Evolutionary conservation across 2,113 vertebrate genomes (phyloP), one percentile per base, ranked within the genome.

Genomic region (Atherinomorus stipes): DNA sequence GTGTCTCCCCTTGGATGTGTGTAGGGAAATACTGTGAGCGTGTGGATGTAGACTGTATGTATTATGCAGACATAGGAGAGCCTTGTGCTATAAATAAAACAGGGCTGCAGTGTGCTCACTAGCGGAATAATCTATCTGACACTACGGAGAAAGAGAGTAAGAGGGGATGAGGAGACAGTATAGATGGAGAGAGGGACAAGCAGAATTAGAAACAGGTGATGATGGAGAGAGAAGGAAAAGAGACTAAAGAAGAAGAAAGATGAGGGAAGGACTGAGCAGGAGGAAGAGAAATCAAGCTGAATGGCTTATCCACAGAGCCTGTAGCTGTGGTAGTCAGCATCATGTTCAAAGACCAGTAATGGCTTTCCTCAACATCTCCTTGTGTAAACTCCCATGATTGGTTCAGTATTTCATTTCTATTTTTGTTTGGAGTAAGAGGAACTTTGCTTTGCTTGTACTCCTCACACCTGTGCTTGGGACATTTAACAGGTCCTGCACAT

Each of bases 71-170:
- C 80, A 83, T 77, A 90, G 88, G 86, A 91, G 91, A 90, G 86
- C 86, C 68, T 84, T 80, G 87, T 84, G 90, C 92, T 91, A 91
- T 92, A 92, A 93, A 93, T 93, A 93, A 90, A 90, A 88, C 88
- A 88, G 87, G 73, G 88, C 89, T 90, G 85, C 88, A 87, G 85
- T 86, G 87, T 89, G 91, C 80, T 90, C 87, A 77, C 88, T 84
- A 63, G 89, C 71, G 74, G 92, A 93, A 93, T 92, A 91, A 92
- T 93, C 90, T 92, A 87, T 88, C 85, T 92, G 92, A 93, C 92
- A 91, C 85, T 88, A 91, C 77, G 76, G 82, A 87, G 81, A 79
- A 76, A 80, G 77, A 61, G 59, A 72, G 73, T 51, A 72, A 59
- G 42, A 58, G 54, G 45, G 65, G 63, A 76, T 38, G 47, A 76